These are phyloP conservation scores for Cataglyphis rosenhaueri DNA, from an alignment of 2,888 invertebrate genomes.

Conservation along the genomic window DNA sequence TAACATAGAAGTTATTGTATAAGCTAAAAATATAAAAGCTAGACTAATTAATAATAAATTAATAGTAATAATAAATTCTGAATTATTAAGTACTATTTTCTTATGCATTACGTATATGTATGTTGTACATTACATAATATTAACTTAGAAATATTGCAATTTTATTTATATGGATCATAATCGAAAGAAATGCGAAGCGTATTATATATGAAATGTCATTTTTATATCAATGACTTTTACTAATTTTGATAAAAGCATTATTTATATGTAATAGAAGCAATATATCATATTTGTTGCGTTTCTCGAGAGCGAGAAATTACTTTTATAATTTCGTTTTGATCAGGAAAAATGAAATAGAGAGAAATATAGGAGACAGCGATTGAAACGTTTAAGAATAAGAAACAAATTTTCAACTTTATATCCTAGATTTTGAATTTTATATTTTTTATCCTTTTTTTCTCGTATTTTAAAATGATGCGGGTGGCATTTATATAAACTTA, in stretches of 20 bases:
- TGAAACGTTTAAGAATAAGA: not conserved
- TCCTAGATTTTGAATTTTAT: not conserved
- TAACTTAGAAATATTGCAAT: not conserved
- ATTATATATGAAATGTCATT: constrained; percentile 9
- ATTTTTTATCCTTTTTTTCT: not conserved
- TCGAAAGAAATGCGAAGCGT: not conserved
- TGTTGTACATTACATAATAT: not conserved
- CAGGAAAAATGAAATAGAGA: not conserved
- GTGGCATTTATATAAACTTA: not conserved
- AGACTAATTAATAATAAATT: constrained; percentile 27
- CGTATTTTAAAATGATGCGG: not conserved
- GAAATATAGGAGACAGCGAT: not conserved
- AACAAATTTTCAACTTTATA: not conserved
- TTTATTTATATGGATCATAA: not conserved
- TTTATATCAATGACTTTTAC: not conserved
- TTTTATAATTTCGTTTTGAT: not conserved
- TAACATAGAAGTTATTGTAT: not conserved
- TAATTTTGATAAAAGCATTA: not conserved
- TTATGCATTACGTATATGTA: too few relatives aligned
- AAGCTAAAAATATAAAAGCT: constrained; percentile 18
- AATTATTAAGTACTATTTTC: constrained; percentile 1
- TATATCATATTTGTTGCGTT: not conserved
- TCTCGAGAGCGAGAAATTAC: not conserved
- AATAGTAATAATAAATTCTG: constrained; percentile 29
- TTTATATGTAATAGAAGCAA: not conserved